phyloP scores from a whole-genome alignment of 1,140 invertebrate species.

The Caenorhabditis elegans region WBcel235 BX284604.4:2273001-2273500 shows the following conservation, averaged over 20 bases:
- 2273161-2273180: neutral
- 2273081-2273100: neutral
- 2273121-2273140: neutral
- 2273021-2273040: neutral
- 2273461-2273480: no score
- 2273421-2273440: no score
- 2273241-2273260: no score
- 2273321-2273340: no score
- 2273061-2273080: neutral
- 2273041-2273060: neutral
- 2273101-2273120: neutral
- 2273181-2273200: no score
- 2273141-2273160: neutral
- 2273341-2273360: no score
- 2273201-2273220: no score
- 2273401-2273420: slow-evolving; percentile 8
- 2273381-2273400: neutral
- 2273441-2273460: neutral
- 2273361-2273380: neutral
- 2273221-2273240: no score
- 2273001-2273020: neutral
- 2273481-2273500: no score
- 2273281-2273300: no score
- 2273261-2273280: no score
- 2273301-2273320: no score